Evolutionary conservation across 2,113 vertebrate genomes (phyloP).

Genomic region (Verasper variegatus): DNA sequence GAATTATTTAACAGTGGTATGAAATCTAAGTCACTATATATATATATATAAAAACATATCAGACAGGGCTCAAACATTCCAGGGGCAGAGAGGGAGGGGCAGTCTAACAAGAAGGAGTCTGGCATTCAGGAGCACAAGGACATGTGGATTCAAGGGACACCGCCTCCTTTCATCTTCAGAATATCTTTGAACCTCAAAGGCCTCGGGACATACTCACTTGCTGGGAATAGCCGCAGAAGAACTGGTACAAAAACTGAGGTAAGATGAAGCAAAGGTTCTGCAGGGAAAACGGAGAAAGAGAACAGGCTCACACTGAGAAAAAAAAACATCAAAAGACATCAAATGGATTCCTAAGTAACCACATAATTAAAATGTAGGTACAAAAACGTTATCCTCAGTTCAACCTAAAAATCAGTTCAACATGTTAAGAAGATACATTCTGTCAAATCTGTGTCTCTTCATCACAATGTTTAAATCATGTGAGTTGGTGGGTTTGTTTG

Average conservation of each 20-base stretch:
- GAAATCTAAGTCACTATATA: neutral
- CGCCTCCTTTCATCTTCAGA: slow-evolving; percentile 45
- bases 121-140: slow-evolving; percentile 35
- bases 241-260: slow-evolving; percentile 99
- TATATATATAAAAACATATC: slow-evolving; percentile 10
- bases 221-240: slow-evolving; percentile 99
- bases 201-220: slow-evolving; percentile 86
- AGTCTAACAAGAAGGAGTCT: slow-evolving; percentile 51
- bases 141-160: slow-evolving; percentile 32
- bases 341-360: neutral
- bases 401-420: slow-evolving; percentile 11
- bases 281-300: slow-evolving; percentile 50
- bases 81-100: slow-evolving; percentile 48
- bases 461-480: neutral
- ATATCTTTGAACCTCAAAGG: slow-evolving; percentile 48
- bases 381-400: neutral
- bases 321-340: slow-evolving; percentile 15
- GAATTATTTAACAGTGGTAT: neutral
- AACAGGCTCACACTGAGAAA: slow-evolving; percentile 11
- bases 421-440: neutral
- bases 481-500: neutral
- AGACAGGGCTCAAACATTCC: slow-evolving; percentile 53
- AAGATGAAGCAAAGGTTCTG: slow-evolving; percentile 99
- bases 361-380: neutral
- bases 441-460: slow-evolving; percentile 15